These are phyloP conservation scores for Sarcophaga subvicina DNA, from an alignment of 2,888 invertebrate genomes.

Conservation along the genomic window DNA sequence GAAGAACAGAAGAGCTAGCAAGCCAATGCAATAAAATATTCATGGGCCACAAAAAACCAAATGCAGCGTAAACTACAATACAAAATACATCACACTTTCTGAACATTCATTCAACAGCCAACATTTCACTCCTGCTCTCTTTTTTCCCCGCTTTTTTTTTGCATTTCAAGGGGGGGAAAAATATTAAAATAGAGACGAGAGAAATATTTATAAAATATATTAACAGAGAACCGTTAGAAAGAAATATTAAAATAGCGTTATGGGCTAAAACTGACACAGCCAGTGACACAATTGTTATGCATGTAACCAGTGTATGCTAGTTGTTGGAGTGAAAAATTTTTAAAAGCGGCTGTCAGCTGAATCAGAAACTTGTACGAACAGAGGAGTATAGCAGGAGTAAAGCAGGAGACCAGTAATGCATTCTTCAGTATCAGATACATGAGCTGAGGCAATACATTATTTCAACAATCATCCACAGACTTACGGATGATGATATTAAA, in stretches of 20 bases:
- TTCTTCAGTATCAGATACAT: constrained; percentile 24
- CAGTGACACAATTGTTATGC: constrained; percentile 32
- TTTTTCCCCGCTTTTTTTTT: not conserved
- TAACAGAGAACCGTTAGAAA: constrained; percentile 7
- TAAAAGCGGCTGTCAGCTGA: not conserved
- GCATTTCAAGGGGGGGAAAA: not conserved
- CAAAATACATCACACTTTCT: constrained; percentile 43
- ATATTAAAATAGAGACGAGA: not conserved
- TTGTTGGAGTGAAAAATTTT: constrained; percentile 11
- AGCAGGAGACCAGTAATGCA: not conserved
- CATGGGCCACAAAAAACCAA: not conserved
- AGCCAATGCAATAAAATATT: not conserved
- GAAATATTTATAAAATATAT: constrained; percentile 16
- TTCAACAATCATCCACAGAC: constrained; percentile 56
- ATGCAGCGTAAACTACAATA: constrained; percentile 15
- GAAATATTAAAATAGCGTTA: constrained; percentile 11
- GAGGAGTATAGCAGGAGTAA: not conserved
- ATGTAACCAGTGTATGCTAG: not conserved
- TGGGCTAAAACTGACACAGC: constrained; percentile 21
- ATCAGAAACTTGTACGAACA: not conserved
- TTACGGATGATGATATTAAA: constrained; percentile 48
- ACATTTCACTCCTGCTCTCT: no score
- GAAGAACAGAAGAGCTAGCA: not conserved
- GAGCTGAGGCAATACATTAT: constrained; percentile 38
- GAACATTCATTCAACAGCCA: not conserved